These are phyloP conservation scores for Anthonomus grandis DNA, from an alignment of 1,140 invertebrate species.

Conservation along the genomic window DNA sequence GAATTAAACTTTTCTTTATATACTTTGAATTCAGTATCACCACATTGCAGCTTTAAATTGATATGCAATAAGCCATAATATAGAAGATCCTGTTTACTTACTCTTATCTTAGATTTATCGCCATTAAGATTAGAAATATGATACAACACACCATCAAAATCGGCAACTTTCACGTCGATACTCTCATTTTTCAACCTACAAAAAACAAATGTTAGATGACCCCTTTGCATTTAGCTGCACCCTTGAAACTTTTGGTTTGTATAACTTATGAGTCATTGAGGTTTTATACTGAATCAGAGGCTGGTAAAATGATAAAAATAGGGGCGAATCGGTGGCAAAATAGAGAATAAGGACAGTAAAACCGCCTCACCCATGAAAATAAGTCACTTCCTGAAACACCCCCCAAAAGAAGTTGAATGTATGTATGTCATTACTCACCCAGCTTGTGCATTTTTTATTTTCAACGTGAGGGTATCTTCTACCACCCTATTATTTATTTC, in stretches of 20 bases:
- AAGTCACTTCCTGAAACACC: too few species aligned
- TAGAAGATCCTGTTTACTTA: conserved; percentile 48
- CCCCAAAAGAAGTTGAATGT: conserved; percentile 2
- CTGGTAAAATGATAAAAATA: too few species aligned
- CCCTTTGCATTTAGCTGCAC: background rate
- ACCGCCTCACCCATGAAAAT: conserved; percentile 32
- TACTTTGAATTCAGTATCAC: too few species aligned
- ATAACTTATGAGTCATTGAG: conserved; percentile 17
- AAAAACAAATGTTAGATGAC: conserved; percentile 12
- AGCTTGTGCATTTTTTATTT: conserved; percentile 92
- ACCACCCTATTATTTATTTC: conserved; percentile 99
- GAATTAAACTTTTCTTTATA: too few species aligned
- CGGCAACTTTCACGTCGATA: conserved; percentile 89
- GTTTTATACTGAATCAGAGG: background rate
- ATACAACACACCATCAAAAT: conserved; percentile 99
- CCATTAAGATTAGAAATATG: conserved; percentile 96
- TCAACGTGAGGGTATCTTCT: conserved; percentile 90
- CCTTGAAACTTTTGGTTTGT: conserved; percentile 4
- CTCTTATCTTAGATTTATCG: conserved; percentile 95
- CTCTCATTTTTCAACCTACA: conserved; percentile 89
- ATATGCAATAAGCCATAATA: conserved; percentile 2
- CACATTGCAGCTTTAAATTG: too few species aligned
- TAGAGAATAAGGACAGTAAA: conserved; percentile 17
- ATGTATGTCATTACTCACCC: conserved; percentile 67
- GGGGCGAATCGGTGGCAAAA: conserved; percentile 6